Percentiles rank a stretch among this genome's conserved stretches.
phyloP scores from a whole-genome alignment of 2,888 invertebrate species.

The Sinodicranocentrus sp. region DNA sequence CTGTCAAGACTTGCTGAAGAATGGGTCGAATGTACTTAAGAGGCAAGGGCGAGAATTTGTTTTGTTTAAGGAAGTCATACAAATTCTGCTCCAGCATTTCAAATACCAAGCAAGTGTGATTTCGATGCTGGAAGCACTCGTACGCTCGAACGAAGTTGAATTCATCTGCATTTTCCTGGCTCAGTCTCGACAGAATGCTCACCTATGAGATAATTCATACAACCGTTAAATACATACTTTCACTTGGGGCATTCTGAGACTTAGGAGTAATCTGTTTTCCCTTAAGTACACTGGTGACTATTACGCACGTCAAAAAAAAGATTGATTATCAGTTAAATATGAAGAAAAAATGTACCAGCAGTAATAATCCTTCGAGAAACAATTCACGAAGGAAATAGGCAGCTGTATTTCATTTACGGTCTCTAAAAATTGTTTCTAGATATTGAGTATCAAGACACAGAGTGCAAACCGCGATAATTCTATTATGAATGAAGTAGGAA shows the following conservation, averaged over 20 bases:
- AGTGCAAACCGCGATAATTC: slow-evolving; percentile 46
- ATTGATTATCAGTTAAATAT: background rate
- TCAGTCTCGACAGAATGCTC: slow-evolving; percentile 93
- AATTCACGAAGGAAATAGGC: slow-evolving; percentile 36
- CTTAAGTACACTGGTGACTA: too few relatives aligned
- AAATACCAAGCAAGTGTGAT: slow-evolving; percentile 99
- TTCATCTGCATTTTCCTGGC: slow-evolving; percentile 99
- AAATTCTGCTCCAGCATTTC: slow-evolving; percentile 99
- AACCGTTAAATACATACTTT: too few relatives aligned
- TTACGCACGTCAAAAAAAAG: background rate
- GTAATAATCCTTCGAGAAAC: slow-evolving; percentile 53
- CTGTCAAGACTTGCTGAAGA: slow-evolving; percentile 96
- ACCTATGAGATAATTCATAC: slow-evolving; percentile 82
- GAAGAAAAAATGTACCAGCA: slow-evolving; percentile 36
- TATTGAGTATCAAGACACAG: slow-evolving; percentile 50
- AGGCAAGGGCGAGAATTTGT: slow-evolving; percentile 99
- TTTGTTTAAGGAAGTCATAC: slow-evolving; percentile 99
- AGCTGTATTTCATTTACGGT: slow-evolving; percentile 41
- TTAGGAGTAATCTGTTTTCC: too few relatives aligned
- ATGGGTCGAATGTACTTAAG: slow-evolving; percentile 99
- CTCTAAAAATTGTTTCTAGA: slow-evolving; percentile 48
- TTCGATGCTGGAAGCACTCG: slow-evolving; percentile 99
- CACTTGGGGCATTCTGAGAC: too few relatives aligned
- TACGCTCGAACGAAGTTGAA: slow-evolving; percentile 99
- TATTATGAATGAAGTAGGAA: background rate